These are phyloP conservation scores for Xenus cinereus DNA, from an alignment of 2,113 vertebrate genomes.

Conservation along the genomic window DNA sequence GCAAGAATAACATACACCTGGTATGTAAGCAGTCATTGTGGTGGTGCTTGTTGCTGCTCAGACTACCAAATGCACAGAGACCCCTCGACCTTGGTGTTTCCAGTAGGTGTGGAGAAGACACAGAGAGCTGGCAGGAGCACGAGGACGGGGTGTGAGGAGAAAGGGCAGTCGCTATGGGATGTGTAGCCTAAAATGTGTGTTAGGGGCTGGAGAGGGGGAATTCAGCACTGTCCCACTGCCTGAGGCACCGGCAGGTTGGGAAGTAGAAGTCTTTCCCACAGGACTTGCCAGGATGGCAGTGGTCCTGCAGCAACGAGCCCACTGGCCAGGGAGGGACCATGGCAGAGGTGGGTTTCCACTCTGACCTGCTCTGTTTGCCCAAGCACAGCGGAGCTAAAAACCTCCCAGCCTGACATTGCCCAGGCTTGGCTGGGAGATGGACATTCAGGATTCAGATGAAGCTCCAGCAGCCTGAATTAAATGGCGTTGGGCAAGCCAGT, in stretches of 20 bases:
- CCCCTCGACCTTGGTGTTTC: background rate
- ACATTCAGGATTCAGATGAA: background rate
- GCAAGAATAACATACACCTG: background rate
- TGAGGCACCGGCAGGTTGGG: background rate
- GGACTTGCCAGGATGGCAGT: rapidly evolving
- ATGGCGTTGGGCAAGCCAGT: background rate
- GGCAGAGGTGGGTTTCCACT: background rate
- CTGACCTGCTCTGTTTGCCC: background rate
- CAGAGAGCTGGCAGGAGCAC: background rate
- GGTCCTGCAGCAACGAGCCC: background rate
- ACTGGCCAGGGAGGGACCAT: rapidly evolving
- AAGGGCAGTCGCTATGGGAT: background rate
- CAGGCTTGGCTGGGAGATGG: background rate
- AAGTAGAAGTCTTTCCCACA: background rate
- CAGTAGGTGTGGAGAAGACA: rapidly evolving
- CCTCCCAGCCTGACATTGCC: background rate
- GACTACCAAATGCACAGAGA: background rate
- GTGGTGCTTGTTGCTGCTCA: background rate
- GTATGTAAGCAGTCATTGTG: background rate
- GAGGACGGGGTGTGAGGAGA: background rate
- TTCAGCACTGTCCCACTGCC: background rate
- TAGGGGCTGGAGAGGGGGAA: background rate
- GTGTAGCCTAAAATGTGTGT: background rate
- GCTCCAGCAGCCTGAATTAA: background rate
- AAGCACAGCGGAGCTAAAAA: rapidly evolving